phyloP scores from a whole-genome alignment of 2,888 invertebrate genomes.

The Mimachlamys varia region DNA sequence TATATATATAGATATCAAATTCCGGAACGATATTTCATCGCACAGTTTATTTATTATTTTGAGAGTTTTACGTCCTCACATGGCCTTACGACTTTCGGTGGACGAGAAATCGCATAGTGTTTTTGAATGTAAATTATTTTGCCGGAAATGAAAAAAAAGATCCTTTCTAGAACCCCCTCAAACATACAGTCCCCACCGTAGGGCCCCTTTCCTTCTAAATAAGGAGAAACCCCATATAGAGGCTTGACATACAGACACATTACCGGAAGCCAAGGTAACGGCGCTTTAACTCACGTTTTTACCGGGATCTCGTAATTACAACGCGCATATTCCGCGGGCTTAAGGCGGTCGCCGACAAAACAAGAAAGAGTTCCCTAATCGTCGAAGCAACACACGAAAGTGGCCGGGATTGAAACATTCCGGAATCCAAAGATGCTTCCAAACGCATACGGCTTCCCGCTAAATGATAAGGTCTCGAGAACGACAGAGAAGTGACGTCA shows the following conservation, averaged over 20 bases:
- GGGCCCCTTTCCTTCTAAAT: neutral
- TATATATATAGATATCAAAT: no score
- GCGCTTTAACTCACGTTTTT: constrained; percentile 20
- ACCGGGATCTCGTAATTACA: constrained; percentile 11
- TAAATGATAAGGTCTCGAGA: neutral
- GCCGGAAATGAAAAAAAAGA: neutral
- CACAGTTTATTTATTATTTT: no score
- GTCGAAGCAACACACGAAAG: constrained; percentile 19
- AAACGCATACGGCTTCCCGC: neutral
- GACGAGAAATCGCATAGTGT: neutral
- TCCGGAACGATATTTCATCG: no score
- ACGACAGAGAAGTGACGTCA: neutral
- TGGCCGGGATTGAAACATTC: constrained; percentile 25
- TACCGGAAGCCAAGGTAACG: constrained; percentile 16
- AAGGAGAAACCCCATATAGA: constrained; percentile 20
- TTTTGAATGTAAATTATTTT: neutral
- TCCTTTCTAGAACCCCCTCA: neutral
- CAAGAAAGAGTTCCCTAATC: neutral
- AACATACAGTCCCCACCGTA: neutral
- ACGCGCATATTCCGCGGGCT: neutral
- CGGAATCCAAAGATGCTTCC: neutral
- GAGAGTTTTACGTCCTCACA: no score
- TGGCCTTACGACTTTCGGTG: no score
- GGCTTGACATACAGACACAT: neutral
- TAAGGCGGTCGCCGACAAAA: neutral